Evolutionary conservation across 2,113 vertebrate species (phyloP), one percentile per base, ranked within the genome.

Genomic region (Ondatra zibethicus): DNA sequence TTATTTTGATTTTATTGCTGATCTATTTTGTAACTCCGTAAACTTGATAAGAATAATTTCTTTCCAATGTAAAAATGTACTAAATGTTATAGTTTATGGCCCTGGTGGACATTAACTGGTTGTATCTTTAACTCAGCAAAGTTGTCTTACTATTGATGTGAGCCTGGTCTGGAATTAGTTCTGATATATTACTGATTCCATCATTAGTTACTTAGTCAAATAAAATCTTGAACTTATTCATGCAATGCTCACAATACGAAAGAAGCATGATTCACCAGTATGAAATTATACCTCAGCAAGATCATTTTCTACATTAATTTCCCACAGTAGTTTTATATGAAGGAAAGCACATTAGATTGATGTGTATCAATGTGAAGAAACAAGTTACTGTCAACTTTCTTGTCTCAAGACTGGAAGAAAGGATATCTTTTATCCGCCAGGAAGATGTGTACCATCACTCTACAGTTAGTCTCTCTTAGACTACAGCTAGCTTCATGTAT

Each of bases 111-210:
- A 47, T 66, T 52, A 82, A 27, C 5, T n/a, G 72, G 11, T 70
- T 88, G 58, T 78, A 45, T 36, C 70, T 77, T 23, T 76, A 89
- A 88, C 39, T 50, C 8, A 94, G 14, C 12, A 36, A 89, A 42
- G 77, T 94, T 88, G 39, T 31, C 88, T 95, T 95, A 88, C 80
- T 45, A 93, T 73, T 93, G 36, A 11, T 87, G 88, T 36, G 88
- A 45, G 81, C 65, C 47, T 73, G 45, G 25, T 87, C 63, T 87
- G 63, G 58, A 94, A n/a, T 63, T 76, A 80, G 19, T 85, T 89
- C 93, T 93, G 27, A 58, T 16, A 7, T 47, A 25, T 70, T 94
- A 82, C 31, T 73, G 10, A 87, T 87, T 68, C 25, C 6, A 5
- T 93, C 29, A 50, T 58, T 94, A 91, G 84, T 91, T 81, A 93